Base-by-base conservation (phyloP, 2,113 vertebrate genomes). In the Corythaixoides concolor region DNA sequence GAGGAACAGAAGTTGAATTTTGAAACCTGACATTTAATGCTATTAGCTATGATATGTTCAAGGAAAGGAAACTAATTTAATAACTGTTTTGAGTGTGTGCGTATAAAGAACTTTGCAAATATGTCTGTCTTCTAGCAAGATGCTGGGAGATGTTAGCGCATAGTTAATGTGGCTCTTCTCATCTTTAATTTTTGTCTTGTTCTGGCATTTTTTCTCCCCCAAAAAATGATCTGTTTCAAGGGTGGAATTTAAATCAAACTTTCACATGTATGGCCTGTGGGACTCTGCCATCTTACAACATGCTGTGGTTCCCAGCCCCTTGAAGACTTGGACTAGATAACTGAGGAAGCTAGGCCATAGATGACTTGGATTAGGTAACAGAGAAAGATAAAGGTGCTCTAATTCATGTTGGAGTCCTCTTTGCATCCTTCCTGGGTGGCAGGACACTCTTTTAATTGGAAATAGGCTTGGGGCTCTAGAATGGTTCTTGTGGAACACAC, bases 11-110 rank as follows among this genome's bases (percentile, higher is more conserved):
- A 96, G 49, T 52, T 14, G 6, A 35, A 81, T 91, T 93, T 91
- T 94, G 85, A 96, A 96, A 86, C 70, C 82, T 95, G 92, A 77
- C 72, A 43, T 84, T 90, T 94, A 84, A 50, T 84, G 76, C 83
- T 88, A 35, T 91, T 93, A 93, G 37, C 35, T 93, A 52, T 91
- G 69, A 91, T 95, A 78, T 85, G 30, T 90, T 94, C 83, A 95
- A 63, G 93, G 56, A 86, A 93, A 93, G 69, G 85, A 96, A 94
- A 82, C 64, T 86, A 84, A 85, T 96, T 94, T 95, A 95, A 88
- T 96, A 93, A 95, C 83, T 86, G 55, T 88, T 97, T 95, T 95
- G 91, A 86, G 64, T 63, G 64, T 77, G 26, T 78, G 50, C 7
- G 0, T 86, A 47, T 63, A 50, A 95, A 95, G 68, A 92, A 78